phyloP scores from a whole-genome alignment of 2,113 vertebrate species.

The Zosterops hypoxanthus region DNA sequence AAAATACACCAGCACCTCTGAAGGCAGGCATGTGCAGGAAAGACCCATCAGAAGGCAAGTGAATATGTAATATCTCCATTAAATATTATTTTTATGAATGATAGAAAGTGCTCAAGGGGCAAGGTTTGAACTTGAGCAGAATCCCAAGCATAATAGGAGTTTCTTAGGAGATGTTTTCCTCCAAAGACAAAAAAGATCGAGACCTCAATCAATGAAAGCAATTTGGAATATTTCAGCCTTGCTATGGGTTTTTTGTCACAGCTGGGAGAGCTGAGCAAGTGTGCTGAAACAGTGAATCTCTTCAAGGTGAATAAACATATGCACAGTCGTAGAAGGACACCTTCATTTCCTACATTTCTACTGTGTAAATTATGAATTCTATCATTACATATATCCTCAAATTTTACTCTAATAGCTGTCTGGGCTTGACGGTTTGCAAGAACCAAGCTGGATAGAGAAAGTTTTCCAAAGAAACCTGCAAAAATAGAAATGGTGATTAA shows the following conservation, averaged over 20 bases:
- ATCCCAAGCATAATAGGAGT: background rate
- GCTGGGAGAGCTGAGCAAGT: background rate
- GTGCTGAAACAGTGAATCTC: background rate
- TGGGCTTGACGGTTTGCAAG: background rate
- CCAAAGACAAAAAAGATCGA: background rate
- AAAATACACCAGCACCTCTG: background rate
- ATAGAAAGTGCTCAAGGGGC: background rate
- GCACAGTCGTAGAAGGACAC: background rate
- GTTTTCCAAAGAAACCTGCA: background rate
- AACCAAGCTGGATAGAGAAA: background rate
- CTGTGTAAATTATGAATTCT: background rate
- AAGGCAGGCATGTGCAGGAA: background rate
- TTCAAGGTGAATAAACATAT: background rate
- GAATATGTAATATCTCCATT: background rate
- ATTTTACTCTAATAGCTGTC: background rate
- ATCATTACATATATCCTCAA: background rate
- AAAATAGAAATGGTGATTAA: background rate
- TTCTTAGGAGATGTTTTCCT: background rate
- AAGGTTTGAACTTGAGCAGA: background rate
- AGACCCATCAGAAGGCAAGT: background rate
- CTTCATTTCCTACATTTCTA: background rate
- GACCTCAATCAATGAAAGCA: background rate
- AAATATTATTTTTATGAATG: background rate
- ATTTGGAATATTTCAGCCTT: background rate
- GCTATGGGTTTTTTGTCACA: background rate